Base-by-base conservation (phyloP, 1,140 invertebrate genomes). In the Cyclargus thomasi region DNA sequence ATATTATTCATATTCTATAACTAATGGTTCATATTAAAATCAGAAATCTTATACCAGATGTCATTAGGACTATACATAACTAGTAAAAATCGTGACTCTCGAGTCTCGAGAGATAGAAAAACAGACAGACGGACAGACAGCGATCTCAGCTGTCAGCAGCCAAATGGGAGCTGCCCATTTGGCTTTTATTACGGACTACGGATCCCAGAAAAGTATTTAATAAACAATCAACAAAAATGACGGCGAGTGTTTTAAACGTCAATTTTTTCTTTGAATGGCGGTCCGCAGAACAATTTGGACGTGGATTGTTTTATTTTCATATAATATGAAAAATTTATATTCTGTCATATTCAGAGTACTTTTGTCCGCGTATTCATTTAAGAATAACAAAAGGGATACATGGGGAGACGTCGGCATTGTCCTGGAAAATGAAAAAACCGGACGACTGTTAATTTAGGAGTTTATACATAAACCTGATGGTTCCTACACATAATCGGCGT, bases 371-470 rank as follows among this genome's bases (percentile, higher is more conserved):
- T 47, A 47, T 47, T 47, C 39, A 47, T 47, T 11, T 16, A 47
- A 47, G 39, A 47, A 47, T 47, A 47, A 47, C 39, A 47, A 47
- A 47, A 47, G 39, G 39, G 39, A 47, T 47, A 47, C 39, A 47
- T 16, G 39, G 39, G 39, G 39, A 14, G 39, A 16, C 39, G 10
- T 47, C 39, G 39, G 10, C 14, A 47, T 47, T 47, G 14, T 47
- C 39, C 39, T 47, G 10, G 4, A 47, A 47, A 47, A 47, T 47
- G 8, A 47, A 47, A 35, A 35, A 16, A 47, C 39, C 14, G 11
- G 14, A 16, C 39, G 39, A 14, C 39, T 16, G 39, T 47, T 47
- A 3, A 8, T 8, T 47, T 47, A 11, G 4, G 14, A 47, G 39
- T 47, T 47, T 7, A 14, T 29, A 29, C 29, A 29, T 29, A 29